Conservation (phyloP, 2,888 invertebrate species). For the Scaeva pyrastri region DNA sequence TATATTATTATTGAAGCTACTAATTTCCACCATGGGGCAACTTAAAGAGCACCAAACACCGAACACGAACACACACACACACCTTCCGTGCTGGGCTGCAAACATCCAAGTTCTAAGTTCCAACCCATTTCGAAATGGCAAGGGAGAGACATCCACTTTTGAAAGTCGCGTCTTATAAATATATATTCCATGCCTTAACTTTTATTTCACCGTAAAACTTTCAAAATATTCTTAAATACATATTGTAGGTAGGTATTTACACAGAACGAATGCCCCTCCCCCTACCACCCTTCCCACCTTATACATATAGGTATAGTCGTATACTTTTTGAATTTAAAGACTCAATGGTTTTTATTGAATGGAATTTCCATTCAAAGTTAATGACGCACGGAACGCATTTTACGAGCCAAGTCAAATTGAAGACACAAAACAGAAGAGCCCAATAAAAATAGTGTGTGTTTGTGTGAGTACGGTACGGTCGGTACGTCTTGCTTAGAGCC, state of each 20-base stretch:
- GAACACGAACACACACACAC: background rate
- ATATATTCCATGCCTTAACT: conserved; percentile 15
- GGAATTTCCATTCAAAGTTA: conserved; percentile 42
- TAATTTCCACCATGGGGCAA: conserved; percentile 2
- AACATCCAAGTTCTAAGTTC: too few species aligned
- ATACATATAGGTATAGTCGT: too few species aligned
- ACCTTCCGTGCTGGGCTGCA: background rate
- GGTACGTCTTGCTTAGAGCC: background rate
- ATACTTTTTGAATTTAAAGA: conserved; percentile 32
- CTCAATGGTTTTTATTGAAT: conserved; percentile 44
- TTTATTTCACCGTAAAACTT: conserved; percentile 21
- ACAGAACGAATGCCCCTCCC: too few species aligned
- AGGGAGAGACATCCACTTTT: conserved; percentile 11
- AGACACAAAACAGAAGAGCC: conserved; percentile 33
- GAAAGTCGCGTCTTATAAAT: background rate
- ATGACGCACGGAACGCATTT: conserved; percentile 49
- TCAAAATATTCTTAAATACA: conserved; percentile 8
- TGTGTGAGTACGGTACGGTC: background rate
- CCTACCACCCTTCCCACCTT: too few species aligned
- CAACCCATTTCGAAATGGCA: background rate
- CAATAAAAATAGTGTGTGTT: conserved; percentile 33
- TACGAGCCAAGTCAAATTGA: conserved; percentile 45
- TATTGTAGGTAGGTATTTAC: background rate
- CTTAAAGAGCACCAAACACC: background rate
- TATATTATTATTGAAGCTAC: conserved; percentile 6